A percentile compares a stretch with the other conserved stretches of the same genome.
Evolutionary conservation across 2,888 invertebrate species (phyloP).

Genomic region (Cryptocheilus praepositus): DNA sequence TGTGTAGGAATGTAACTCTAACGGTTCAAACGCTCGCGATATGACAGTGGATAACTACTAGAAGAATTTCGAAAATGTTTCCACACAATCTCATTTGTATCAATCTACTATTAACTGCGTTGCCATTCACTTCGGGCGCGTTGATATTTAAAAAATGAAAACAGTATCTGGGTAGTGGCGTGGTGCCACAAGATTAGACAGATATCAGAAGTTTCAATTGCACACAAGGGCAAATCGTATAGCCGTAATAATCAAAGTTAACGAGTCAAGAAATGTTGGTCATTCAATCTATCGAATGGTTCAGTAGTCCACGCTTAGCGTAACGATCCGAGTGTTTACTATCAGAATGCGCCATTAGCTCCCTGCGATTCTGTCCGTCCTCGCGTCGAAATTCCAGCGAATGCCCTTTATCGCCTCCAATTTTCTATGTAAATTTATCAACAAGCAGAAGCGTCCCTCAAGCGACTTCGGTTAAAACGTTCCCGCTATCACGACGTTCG

Average conservation of each 20-base stretch:
- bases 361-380: conserved; percentile 4
- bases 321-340: conserved; percentile 14
- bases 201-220: background rate
- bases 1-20: too few relatives aligned
- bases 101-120: too few relatives aligned
- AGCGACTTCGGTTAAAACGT: background rate
- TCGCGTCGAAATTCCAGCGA: conserved; percentile 10
- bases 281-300: background rate
- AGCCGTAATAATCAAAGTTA: too few relatives aligned
- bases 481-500: too few relatives aligned
- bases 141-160: too few relatives aligned
- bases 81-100: too few relatives aligned
- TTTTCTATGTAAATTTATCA: conserved; percentile 17
- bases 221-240: too few relatives aligned
- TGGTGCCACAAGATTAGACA: background rate
- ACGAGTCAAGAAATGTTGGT: too few relatives aligned
- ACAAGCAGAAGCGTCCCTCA: background rate
- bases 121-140: too few relatives aligned
- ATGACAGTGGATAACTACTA: too few relatives aligned
- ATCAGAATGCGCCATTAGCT: conserved; percentile 18
- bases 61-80: too few relatives aligned
- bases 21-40: too few relatives aligned
- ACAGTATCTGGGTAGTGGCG: background rate
- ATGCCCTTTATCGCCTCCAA: conserved; percentile 1
- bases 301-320: conserved; percentile 3